phyloP scores from a whole-genome alignment of 1,140 invertebrate genomes.

The Ganaspis sp. region DNA sequence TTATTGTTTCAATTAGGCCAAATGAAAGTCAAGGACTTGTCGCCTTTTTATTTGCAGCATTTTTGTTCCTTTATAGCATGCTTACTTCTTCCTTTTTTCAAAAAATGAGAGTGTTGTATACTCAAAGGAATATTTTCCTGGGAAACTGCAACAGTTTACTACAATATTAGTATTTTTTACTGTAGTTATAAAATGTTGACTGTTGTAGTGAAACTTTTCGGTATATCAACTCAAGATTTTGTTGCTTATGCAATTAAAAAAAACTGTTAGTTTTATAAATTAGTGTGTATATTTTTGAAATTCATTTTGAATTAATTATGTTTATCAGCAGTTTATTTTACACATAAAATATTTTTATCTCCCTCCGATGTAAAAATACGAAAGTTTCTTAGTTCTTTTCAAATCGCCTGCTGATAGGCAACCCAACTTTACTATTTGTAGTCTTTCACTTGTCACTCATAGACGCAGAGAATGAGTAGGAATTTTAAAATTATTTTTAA shows the following conservation, averaged over 20 bases:
- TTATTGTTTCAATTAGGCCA: slow-evolving; percentile 18
- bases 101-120: background rate
- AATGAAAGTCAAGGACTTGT: slow-evolving; percentile 26
- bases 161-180: too few species aligned
- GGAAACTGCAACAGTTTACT: too few species aligned
- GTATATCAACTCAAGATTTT: too few species aligned
- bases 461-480: background rate
- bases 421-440: slow-evolving; percentile 25
- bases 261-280: too few species aligned
- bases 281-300: too few species aligned
- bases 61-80: background rate
- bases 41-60: background rate
- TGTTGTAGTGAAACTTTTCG: too few species aligned
- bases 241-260: too few species aligned
- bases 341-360: too few species aligned
- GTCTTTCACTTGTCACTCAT: background rate
- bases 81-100: background rate
- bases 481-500: background rate
- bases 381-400: background rate
- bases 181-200: too few species aligned
- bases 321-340: too few species aligned
- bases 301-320: too few species aligned
- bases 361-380: background rate
- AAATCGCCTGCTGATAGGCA: slow-evolving; percentile 15
- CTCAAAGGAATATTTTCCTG: too few species aligned